Evolutionary conservation across 2,113 vertebrate genomes (phyloP).

Genomic region (Periophthalmus modestus): DNA sequence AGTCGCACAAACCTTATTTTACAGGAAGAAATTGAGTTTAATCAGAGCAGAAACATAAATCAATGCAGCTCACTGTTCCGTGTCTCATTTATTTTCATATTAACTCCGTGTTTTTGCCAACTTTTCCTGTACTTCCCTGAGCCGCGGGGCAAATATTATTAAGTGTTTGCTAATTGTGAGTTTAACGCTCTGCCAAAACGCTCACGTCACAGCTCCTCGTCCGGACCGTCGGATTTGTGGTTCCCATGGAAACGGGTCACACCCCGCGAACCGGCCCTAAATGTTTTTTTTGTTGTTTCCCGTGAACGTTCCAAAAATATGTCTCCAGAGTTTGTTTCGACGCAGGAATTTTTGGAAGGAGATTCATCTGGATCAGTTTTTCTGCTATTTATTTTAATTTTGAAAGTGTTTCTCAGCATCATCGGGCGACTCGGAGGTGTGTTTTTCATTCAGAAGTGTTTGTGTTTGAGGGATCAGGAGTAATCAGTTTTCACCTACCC

Average conservation of each 20-base stretch:
- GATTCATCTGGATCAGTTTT: slow-evolving; percentile 36
- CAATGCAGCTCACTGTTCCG: slow-evolving; percentile 44
- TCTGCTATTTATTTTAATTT: background rate
- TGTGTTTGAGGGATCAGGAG: too few relatives aligned
- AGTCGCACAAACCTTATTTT: slow-evolving; percentile 1
- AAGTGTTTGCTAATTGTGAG: slow-evolving; percentile 54
- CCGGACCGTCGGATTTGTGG: background rate
- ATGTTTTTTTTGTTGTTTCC: slow-evolving; percentile 40
- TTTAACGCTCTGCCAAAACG: slow-evolving; percentile 20
- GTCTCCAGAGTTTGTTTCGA: slow-evolving; percentile 32
- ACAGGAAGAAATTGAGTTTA: slow-evolving; percentile 55
- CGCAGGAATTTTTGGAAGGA: slow-evolving; percentile 33
- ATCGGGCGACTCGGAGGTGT: too few relatives aligned
- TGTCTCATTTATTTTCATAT: slow-evolving; percentile 61
- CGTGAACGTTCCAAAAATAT: slow-evolving; percentile 45
- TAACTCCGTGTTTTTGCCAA: slow-evolving; percentile 56
- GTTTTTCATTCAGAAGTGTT: too few relatives aligned
- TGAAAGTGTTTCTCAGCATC: too few relatives aligned
- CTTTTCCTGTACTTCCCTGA: slow-evolving; percentile 25
- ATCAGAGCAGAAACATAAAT: slow-evolving; percentile 62
- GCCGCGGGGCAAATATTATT: slow-evolving; percentile 43
- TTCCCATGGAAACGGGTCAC: background rate
- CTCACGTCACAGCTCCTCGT: slow-evolving; percentile 22
- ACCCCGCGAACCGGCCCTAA: background rate
- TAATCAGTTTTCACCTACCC: too few relatives aligned